phyloP scores from a whole-genome alignment of 2,113 vertebrate species.

The Pionites leucogaster region DNA sequence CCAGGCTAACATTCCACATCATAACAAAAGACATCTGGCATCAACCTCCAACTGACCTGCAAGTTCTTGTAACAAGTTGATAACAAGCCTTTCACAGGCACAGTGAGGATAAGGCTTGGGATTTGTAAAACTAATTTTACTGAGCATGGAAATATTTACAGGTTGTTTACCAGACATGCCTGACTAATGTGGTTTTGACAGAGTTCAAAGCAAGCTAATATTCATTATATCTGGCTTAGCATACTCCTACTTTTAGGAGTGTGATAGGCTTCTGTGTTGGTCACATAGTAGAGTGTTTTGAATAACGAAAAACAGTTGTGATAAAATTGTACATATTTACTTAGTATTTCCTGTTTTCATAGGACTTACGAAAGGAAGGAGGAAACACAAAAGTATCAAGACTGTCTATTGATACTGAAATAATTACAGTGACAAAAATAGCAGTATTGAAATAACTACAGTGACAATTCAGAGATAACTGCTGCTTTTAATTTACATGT shows the following conservation, averaged over 20 bases:
- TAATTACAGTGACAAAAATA: neutral
- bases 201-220: neutral
- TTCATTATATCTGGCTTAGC: neutral
- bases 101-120: neutral
- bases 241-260: neutral
- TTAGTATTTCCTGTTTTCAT: neutral
- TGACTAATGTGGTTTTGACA: neutral
- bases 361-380: neutral
- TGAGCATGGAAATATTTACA: neutral
- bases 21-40: neutral
- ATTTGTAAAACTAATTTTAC: neutral
- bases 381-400: neutral
- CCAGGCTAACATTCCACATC: neutral
- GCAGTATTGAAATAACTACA: neutral
- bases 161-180: neutral
- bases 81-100: neutral
- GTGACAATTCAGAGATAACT: neutral
- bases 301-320: neutral
- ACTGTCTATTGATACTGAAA: neutral
- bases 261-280: neutral
- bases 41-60: neutral
- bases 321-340: neutral
- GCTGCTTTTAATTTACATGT: conserved; percentile 32
- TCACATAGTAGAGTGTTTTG: neutral
- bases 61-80: neutral